Evolutionary conservation across 2,113 vertebrate genomes (phyloP), one percentile per base, ranked within the genome.

Genomic region (Cervus canadensis): DNA sequence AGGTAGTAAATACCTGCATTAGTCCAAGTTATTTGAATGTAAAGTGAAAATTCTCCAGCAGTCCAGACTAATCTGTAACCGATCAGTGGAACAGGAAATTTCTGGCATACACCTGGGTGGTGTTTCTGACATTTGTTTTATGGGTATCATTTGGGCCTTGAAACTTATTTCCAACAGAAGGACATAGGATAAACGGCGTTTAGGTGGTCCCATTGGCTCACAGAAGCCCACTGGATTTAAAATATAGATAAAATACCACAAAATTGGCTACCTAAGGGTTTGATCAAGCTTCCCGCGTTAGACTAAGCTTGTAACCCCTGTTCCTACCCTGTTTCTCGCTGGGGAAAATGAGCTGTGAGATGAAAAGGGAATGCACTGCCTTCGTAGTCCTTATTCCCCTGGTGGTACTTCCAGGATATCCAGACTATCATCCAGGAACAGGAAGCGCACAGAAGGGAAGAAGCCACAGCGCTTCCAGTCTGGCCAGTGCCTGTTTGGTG

Each of bases 1-100:
- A 96, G 82, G 85, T 89, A 59, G 81, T 86, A 67, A 88, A 94
- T 91, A 93, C 21, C 21, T 96, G 67, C 45, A 15, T 95, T 96
- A 96, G 91, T 85, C 83, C 87, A 93, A 67, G 79, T 89, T 56
- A 64, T 95, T 48, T 93, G 95, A 97, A 98, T 95, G 94, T 97
- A 64, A 93, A 96, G 48, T 92, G 93, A 90, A 92, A 92, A 95
- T 84, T 96, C 79, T 85, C 74, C 56, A 67, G 87, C 33, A 87
- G 13, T 94, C 96, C 74, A 71, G 71, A 94, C 13, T 84, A 81
- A 57, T 87, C 74, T 84, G 26, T 81, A 91, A 74, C 79, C 93
- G 56, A 64, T 60, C 9, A 25, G 62, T 86, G 62, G 45, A 45
- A 89, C 56, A 60, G 81, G 85, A 60, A 36, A n/a, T 85, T 74